Evolutionary conservation across 2,888 invertebrate species (phyloP).

Genomic region (Psylliodes chrysocephalus): DNA sequence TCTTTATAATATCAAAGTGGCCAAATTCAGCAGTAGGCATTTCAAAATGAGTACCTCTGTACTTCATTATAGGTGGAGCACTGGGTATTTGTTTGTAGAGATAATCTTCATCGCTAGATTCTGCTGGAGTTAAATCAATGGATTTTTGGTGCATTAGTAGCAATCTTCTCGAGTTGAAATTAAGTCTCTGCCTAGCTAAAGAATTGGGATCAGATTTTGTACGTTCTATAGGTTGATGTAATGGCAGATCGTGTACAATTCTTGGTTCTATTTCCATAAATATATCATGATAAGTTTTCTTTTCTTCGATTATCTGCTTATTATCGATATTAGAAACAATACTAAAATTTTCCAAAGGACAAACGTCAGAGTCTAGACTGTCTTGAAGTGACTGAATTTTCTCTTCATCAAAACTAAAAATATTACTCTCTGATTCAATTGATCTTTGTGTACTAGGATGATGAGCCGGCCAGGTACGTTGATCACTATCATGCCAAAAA

Average conservation of each 20-base stretch:
- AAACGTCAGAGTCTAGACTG: constrained; percentile 57
- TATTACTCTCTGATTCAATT: constrained; percentile 76
- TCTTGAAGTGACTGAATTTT: constrained; percentile 78
- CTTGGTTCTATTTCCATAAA: constrained; percentile 77
- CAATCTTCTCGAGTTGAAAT: constrained; percentile 79
- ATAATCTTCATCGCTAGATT: constrained; percentile 86
- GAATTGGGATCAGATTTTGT: constrained; percentile 90
- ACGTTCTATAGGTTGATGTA: constrained; percentile 81
- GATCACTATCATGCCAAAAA: constrained; percentile 70
- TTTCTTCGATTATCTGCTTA: constrained; percentile 53
- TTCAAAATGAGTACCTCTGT: constrained; percentile 63
- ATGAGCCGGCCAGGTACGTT: constrained; percentile 61
- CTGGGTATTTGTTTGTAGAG: constrained; percentile 79
- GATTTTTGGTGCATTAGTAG: constrained; percentile 87
- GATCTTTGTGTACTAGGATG: constrained; percentile 66
- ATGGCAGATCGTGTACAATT: constrained; percentile 59
- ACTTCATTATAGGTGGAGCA: constrained; percentile 77
- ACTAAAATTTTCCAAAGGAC: constrained; percentile 54
- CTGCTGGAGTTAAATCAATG: constrained; percentile 84
- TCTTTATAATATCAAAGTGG: constrained; percentile 72
- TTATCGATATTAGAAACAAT: constrained; percentile 59
- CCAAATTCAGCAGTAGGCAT: constrained; percentile 67
- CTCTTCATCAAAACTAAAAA: constrained; percentile 81
- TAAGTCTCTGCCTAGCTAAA: constrained; percentile 77
- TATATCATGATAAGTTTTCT: constrained; percentile 61